These are phyloP conservation scores for Decapterus maruadsi DNA, from an alignment of 2,797 vertebrate genomes.

Conservation along the genomic window DNA sequence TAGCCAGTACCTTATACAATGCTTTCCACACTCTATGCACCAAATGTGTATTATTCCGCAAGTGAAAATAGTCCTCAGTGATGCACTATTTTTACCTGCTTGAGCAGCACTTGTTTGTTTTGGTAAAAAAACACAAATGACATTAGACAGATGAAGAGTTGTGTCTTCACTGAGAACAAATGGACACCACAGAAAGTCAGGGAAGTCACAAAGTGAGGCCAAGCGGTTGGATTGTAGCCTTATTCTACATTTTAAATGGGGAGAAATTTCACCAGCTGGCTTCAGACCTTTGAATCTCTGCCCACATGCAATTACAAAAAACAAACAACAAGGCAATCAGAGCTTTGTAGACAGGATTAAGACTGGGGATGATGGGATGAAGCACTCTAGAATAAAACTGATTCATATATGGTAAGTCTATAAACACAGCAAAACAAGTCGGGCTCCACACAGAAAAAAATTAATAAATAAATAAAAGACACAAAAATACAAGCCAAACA, in stretches of 20 bases:
- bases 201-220: neutral
- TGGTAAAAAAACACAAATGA: neutral
- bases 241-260: neutral
- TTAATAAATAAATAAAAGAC: neutral
- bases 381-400: neutral
- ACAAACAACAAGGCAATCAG: slow-evolving; percentile 2
- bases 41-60: too few species aligned
- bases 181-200: neutral
- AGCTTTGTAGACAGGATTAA: slow-evolving; percentile 19
- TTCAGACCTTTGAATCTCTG: slow-evolving; percentile 22
- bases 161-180: neutral
- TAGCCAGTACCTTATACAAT: too few species aligned
- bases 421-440: neutral
- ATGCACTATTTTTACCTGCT: too few species aligned
- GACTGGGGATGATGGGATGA: neutral
- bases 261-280: neutral
- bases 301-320: neutral
- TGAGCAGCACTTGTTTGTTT: neutral
- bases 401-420: neutral
- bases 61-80: neutral
- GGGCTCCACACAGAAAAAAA: neutral
- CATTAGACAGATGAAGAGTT: neutral
- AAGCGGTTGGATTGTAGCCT: slow-evolving; percentile 4
- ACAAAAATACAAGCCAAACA: neutral
- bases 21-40: too few species aligned